Percentiles rank a stretch among this genome's conserved stretches.
Evolutionary conservation across 2,113 vertebrate genomes (phyloP).

Genomic region (Ochotona princeps): DNA sequence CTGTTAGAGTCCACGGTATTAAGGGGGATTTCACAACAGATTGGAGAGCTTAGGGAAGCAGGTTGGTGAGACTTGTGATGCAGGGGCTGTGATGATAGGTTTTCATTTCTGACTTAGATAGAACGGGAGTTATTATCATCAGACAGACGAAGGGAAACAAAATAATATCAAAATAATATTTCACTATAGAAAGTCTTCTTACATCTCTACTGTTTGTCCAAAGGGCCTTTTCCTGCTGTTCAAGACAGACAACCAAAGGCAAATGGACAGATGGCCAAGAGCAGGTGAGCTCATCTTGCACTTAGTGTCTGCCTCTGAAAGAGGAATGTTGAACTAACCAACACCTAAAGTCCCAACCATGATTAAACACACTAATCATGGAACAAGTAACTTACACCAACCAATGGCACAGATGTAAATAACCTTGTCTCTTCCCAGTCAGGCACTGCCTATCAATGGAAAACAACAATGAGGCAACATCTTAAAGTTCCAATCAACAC

Average conservation of each 20-base stretch:
- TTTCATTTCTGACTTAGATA: neutral
- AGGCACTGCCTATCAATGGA: neutral
- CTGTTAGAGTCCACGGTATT: neutral
- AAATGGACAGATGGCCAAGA: neutral
- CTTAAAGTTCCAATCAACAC: conserved; percentile 44
- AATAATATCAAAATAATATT: neutral
- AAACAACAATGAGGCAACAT: neutral
- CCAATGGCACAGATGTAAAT: neutral
- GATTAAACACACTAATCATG: neutral
- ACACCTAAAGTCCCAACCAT: neutral
- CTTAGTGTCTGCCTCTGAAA: neutral
- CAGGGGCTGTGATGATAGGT: neutral
- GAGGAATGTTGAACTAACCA: neutral
- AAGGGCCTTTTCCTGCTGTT: neutral
- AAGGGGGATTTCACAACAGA: neutral
- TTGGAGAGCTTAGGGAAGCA: too few species aligned
- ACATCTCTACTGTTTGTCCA: neutral
- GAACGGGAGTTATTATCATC: neutral
- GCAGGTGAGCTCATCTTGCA: neutral
- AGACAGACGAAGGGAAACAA: neutral
- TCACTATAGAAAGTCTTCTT: neutral
- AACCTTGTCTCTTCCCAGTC: neutral
- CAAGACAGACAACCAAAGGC: neutral
- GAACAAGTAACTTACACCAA: neutral
- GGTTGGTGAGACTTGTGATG: neutral